Conservation (phyloP, 2,797 vertebrate genomes). For the Dallia pectoralis region DNA sequence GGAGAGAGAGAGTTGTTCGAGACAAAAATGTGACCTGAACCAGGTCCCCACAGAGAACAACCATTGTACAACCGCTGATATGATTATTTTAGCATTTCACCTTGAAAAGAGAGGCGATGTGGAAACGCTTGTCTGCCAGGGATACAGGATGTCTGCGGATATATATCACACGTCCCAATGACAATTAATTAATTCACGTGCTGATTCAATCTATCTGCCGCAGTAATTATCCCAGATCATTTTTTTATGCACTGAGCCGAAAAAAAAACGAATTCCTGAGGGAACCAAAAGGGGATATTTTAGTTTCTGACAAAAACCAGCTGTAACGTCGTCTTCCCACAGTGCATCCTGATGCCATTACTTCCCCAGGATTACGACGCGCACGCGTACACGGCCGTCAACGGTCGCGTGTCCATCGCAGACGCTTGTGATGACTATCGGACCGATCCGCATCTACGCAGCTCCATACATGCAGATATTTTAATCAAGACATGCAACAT, state of each 20-base stretch:
- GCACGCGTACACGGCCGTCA: too few species aligned
- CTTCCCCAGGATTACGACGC: too few species aligned
- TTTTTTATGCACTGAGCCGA: neutral
- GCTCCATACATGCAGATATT: too few species aligned
- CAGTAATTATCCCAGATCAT: neutral
- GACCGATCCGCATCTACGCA: too few species aligned
- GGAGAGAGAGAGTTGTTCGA: slow-evolving; percentile 26
- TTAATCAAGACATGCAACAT: neutral
- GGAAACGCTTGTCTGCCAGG: slow-evolving; percentile 30
- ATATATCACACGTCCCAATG: slow-evolving; percentile 38
- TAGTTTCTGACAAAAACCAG: neutral
- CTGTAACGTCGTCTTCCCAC: neutral
- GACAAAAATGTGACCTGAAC: neutral
- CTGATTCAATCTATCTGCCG: slow-evolving; percentile 31
- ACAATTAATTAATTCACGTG: slow-evolving; percentile 40
- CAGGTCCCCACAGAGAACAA: slow-evolving; percentile 37
- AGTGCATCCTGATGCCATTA: too few species aligned
- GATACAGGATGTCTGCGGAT: slow-evolving; percentile 36
- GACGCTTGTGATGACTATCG: too few species aligned
- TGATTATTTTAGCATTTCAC: slow-evolving; percentile 49
- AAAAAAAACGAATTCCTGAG: neutral
- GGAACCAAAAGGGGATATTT: neutral
- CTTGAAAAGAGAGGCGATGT: slow-evolving; percentile 22
- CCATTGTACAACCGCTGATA: slow-evolving; percentile 41
- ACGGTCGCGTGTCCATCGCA: too few species aligned